phyloP scores from a whole-genome alignment of 2,113 vertebrate species.

The Pteruthius melanotis region DNA sequence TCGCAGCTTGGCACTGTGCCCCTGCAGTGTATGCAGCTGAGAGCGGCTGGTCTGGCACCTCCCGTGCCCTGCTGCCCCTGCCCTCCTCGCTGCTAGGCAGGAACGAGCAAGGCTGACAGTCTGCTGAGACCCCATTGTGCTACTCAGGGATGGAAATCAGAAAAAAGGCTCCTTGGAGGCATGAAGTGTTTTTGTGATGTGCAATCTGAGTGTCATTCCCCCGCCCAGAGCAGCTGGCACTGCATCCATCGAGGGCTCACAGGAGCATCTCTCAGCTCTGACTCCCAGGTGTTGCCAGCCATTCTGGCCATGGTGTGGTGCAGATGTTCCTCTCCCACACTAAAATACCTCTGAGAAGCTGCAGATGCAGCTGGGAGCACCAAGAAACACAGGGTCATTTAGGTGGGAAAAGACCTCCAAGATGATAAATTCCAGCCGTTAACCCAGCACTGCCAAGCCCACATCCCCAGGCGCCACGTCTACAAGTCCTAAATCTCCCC shows the following conservation, averaged over 20 bases:
- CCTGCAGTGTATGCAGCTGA: neutral
- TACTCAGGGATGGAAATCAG: neutral
- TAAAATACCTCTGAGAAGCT: neutral
- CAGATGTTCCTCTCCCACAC: neutral
- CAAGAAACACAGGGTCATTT: neutral
- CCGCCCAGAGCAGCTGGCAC: neutral
- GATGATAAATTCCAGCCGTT: accelerated
- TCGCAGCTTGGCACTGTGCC: neutral
- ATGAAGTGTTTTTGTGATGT: neutral
- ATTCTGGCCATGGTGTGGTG: neutral
- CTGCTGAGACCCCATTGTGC: neutral
- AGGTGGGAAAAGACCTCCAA: neutral
- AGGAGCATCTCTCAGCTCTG: neutral
- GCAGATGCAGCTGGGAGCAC: neutral
- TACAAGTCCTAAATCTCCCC: neutral
- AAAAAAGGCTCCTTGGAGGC: neutral
- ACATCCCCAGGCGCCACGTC: neutral
- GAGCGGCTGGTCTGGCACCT: neutral
- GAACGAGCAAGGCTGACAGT: neutral
- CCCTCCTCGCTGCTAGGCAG: neutral
- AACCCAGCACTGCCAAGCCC: neutral
- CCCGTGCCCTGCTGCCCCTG: neutral
- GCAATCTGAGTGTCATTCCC: neutral
- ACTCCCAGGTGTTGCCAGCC: neutral
- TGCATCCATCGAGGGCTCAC: neutral